phyloP scores from a whole-genome alignment of 2,113 vertebrate genomes.

The Ivindomyrus marchei region DNA sequence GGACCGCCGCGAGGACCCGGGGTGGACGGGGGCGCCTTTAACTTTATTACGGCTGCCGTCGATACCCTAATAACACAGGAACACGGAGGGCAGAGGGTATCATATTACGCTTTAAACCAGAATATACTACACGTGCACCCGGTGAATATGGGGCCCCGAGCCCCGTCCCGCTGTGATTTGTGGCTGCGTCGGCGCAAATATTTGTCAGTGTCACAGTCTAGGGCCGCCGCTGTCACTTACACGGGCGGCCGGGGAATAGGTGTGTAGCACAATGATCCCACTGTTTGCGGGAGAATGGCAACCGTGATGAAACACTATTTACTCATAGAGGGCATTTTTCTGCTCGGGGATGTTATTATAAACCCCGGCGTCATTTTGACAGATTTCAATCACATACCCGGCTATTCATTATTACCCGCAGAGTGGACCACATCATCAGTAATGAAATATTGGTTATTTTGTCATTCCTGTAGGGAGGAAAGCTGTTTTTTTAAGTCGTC shows the following conservation, averaged over 20 bases:
- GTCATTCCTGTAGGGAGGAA: slow-evolving; percentile 37
- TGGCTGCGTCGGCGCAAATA: slow-evolving; percentile 92
- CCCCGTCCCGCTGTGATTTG: slow-evolving; percentile 88
- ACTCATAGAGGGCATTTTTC: slow-evolving; percentile 85
- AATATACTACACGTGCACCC: slow-evolving; percentile 80
- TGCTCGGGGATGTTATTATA: slow-evolving; percentile 98
- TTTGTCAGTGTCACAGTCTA: slow-evolving; percentile 95
- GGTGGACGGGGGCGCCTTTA: slow-evolving; percentile 58
- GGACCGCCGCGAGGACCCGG: slow-evolving; percentile 11
- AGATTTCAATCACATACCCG: slow-evolving; percentile 86
- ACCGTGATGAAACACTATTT: slow-evolving; percentile 97
- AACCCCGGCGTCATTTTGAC: slow-evolving; percentile 81
- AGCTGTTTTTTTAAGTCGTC: slow-evolving; percentile 44
- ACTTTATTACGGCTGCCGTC: slow-evolving; percentile 73
- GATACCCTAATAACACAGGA: slow-evolving; percentile 65
- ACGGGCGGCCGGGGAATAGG: slow-evolving; percentile 81
- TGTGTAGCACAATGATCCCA: slow-evolving; percentile 85
- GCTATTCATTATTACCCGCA: slow-evolving; percentile 74
- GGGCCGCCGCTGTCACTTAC: slow-evolving; percentile 83
- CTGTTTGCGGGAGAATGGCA: slow-evolving; percentile 92
- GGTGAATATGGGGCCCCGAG: slow-evolving; percentile 98
- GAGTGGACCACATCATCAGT: slow-evolving; percentile 55
- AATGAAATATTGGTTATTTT: slow-evolving; percentile 50
- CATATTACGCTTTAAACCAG: slow-evolving; percentile 75
- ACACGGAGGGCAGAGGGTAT: slow-evolving; percentile 47